These are phyloP conservation scores for Acrossocheilus fasciatus DNA, from an alignment of 2,797 vertebrate genomes.

Conservation along the genomic window DNA sequence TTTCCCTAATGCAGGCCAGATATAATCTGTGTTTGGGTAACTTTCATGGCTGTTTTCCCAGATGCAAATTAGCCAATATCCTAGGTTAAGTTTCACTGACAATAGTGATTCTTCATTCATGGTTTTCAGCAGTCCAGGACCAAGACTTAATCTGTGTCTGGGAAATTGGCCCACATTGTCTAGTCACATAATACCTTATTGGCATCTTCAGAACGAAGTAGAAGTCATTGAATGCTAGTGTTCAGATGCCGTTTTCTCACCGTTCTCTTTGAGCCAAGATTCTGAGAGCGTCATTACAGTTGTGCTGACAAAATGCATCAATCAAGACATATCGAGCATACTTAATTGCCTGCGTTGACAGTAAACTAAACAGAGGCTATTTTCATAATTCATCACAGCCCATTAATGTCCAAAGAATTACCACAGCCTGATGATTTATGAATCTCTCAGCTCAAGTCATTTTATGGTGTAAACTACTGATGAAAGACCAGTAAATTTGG, in stretches of 20 bases:
- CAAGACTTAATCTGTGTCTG: slow-evolving; percentile 29
- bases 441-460: slow-evolving; percentile 2
- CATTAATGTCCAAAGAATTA: slow-evolving; percentile 40
- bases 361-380: slow-evolving; percentile 52
- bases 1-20: not conserved
- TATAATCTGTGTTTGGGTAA: slow-evolving; percentile 32
- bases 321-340: slow-evolving; percentile 47
- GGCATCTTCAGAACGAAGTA: slow-evolving; percentile 10
- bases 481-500: not conserved
- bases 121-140: not conserved
- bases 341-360: slow-evolving; percentile 48
- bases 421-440: slow-evolving; percentile 39
- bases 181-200: slow-evolving; percentile 21
- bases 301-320: slow-evolving; percentile 49
- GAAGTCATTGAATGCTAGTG: slow-evolving; percentile 15
- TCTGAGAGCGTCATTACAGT: slow-evolving; percentile 32
- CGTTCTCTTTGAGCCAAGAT: not conserved
- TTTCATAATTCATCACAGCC: slow-evolving; percentile 48
- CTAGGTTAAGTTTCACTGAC: slow-evolving; percentile 23
- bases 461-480: slow-evolving; percentile 29
- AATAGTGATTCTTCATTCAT: slow-evolving; percentile 32
- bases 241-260: not conserved
- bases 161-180: slow-evolving; percentile 34
- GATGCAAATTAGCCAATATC: slow-evolving; percentile 25
- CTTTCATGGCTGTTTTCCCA: slow-evolving; percentile 25